phyloP scores from a whole-genome alignment of 2,888 invertebrate genomes.

The Eledona agricola region DNA sequence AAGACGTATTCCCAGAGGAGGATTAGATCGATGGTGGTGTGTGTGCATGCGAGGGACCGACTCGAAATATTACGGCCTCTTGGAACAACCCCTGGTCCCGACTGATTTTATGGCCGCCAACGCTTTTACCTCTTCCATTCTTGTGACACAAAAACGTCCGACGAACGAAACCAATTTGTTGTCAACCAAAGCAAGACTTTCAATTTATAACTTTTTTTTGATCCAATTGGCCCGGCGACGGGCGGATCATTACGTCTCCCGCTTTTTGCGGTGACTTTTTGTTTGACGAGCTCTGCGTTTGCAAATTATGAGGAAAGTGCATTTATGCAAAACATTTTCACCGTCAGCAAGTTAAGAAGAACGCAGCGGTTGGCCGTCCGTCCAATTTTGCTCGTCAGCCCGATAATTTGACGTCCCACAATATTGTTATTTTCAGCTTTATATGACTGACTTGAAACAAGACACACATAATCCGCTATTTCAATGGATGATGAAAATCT shows the following conservation, averaged over 20 bases:
- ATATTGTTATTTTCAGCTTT: no score
- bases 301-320: no score
- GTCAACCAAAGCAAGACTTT: conserved; percentile 34
- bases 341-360: no score
- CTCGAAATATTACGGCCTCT: conserved; percentile 37
- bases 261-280: conserved; percentile 35
- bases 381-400: no score
- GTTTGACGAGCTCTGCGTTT: conserved; percentile 43
- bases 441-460: no score
- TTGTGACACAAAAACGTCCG: conserved; percentile 32
- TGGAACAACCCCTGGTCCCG: conserved; percentile 36
- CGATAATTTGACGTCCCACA: no score
- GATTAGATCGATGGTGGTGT: conserved; percentile 42
- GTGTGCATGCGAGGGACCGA: conserved; percentile 34
- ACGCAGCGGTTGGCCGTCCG: no score
- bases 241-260: no score
- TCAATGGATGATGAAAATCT: no score
- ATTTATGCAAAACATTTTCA: no score
- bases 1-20: conserved; percentile 41
- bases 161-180: conserved; percentile 36
- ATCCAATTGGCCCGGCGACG: conserved; percentile 28
- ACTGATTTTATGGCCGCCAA: conserved; percentile 36
- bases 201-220: conserved; percentile 29
- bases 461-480: no score
- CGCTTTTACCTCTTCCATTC: conserved; percentile 29